Conservation (phyloP, 2,797 vertebrate genomes). For the Microcaecilia unicolor region DNA sequence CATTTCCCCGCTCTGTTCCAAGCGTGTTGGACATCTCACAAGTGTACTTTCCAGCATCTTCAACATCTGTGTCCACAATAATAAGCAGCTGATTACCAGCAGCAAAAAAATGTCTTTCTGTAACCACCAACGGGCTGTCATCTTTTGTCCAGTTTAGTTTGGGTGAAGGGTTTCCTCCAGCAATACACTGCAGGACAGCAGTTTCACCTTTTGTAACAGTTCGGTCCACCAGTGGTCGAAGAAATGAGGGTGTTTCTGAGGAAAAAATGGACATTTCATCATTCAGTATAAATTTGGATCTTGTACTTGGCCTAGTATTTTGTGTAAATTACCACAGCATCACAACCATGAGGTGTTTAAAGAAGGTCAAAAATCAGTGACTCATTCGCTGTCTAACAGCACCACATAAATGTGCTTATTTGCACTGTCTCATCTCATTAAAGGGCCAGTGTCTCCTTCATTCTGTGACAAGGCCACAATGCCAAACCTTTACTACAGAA, state of each 20-base stretch:
- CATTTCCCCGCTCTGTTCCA: slow-evolving; percentile 84
- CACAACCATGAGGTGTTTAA: too few species aligned
- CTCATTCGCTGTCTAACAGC: too few species aligned
- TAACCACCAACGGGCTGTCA: slow-evolving; percentile 77
- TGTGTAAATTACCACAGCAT: too few species aligned
- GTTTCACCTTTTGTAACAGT: slow-evolving; percentile 88
- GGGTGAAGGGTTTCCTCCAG: slow-evolving; percentile 83
- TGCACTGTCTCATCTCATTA: too few species aligned
- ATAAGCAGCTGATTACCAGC: slow-evolving; percentile 92
- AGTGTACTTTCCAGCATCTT: slow-evolving; percentile 83
- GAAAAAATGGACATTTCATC: slow-evolving; percentile 10
- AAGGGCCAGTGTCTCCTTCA: too few species aligned
- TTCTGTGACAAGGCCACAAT: too few species aligned
- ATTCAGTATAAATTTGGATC: too few species aligned
- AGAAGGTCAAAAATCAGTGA: too few species aligned
- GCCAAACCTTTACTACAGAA: too few species aligned
- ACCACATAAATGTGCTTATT: too few species aligned
- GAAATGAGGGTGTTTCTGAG: slow-evolving; percentile 87
- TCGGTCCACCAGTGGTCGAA: slow-evolving; percentile 80
- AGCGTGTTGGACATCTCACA: slow-evolving; percentile 94
- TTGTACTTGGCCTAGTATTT: too few species aligned
- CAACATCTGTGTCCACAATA: slow-evolving; percentile 81
- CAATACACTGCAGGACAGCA: slow-evolving; percentile 89
- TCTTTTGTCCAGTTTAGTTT: slow-evolving; percentile 94
- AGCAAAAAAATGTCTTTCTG: slow-evolving; percentile 92